A percentile compares a stretch with the other conserved stretches of the same genome.
phyloP scores from a whole-genome alignment of 2,113 vertebrate genomes.

The Phaethornis superciliosus region DNA sequence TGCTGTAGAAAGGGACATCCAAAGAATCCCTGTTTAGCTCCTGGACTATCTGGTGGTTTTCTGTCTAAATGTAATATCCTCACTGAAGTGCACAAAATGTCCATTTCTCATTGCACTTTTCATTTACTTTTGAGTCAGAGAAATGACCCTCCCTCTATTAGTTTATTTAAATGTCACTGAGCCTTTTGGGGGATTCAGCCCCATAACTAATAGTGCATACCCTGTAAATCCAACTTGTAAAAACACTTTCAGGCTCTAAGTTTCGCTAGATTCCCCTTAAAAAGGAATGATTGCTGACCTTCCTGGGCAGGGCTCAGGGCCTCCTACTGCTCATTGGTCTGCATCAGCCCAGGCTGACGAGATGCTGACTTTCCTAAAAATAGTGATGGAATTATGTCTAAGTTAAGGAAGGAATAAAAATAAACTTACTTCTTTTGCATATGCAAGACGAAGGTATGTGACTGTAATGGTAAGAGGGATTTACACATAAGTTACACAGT shows the following conservation, averaged over 20 bases:
- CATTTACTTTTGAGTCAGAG: slow-evolving; percentile 11
- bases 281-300: not conserved
- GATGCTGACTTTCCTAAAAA: not conserved
- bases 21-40: not conserved
- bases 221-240: slow-evolving; percentile 10
- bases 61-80: slow-evolving; percentile 6
- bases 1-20: not conserved
- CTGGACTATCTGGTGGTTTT: not conserved
- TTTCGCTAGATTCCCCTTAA: slow-evolving; percentile 1
- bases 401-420: not conserved
- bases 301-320: not conserved
- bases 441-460: not conserved
- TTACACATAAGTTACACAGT: too few species aligned
- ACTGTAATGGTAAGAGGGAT: not conserved
- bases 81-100: not conserved
- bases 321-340: not conserved
- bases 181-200: not conserved
- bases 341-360: not conserved
- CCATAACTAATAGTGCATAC: not conserved
- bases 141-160: slow-evolving; percentile 4
- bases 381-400: not conserved
- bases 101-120: slow-evolving; percentile 19
- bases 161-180: slow-evolving; percentile 47
- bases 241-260: not conserved
- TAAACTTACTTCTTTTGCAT: not conserved